Conservation (phyloP, 2,113 vertebrate genomes). For the Corythaeola cristata region DNA sequence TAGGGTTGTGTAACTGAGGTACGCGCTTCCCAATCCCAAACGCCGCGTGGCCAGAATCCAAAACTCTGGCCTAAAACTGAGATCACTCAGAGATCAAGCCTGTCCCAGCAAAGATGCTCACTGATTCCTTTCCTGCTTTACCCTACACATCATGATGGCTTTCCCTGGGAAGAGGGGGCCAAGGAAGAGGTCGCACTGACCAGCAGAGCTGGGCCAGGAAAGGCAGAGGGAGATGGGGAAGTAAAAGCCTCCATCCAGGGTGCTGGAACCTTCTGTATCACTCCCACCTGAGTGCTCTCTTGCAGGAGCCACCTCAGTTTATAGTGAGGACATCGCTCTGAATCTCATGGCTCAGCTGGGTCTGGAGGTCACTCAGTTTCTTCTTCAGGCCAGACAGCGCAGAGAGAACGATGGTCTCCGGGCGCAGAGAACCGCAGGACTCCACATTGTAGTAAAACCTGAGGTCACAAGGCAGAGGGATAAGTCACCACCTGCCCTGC, state of each 20-base stretch:
- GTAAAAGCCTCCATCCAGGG: not conserved
- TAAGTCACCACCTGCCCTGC: not conserved
- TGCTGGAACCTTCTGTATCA: not conserved
- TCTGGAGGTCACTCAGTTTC: conserved; percentile 96
- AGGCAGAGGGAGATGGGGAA: not conserved
- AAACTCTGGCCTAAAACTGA: not conserved
- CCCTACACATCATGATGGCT: no score
- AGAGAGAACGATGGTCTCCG: conserved; percentile 94
- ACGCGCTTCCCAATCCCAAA: not conserved
- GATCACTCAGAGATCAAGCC: not conserved
- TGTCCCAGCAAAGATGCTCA: not conserved
- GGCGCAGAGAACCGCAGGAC: conserved; percentile 93
- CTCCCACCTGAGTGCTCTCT: not conserved
- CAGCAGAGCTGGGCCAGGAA: not conserved
- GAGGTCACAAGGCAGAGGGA: not conserved
- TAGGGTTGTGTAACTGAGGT: not conserved
- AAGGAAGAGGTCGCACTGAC: not conserved
- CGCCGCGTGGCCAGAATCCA: not conserved
- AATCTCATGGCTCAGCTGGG: conserved; percentile 96
- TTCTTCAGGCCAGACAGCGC: conserved; percentile 93
- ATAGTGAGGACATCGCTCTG: conserved; percentile 96
- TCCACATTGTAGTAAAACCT: conserved; percentile 99
- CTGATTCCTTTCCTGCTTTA: not conserved
- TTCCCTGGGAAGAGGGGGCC: not conserved
- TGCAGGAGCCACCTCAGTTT: conserved; percentile 73